Evolutionary conservation across 1,140 invertebrate genomes (phyloP).

Genomic region (Mylabris phalerata): DNA sequence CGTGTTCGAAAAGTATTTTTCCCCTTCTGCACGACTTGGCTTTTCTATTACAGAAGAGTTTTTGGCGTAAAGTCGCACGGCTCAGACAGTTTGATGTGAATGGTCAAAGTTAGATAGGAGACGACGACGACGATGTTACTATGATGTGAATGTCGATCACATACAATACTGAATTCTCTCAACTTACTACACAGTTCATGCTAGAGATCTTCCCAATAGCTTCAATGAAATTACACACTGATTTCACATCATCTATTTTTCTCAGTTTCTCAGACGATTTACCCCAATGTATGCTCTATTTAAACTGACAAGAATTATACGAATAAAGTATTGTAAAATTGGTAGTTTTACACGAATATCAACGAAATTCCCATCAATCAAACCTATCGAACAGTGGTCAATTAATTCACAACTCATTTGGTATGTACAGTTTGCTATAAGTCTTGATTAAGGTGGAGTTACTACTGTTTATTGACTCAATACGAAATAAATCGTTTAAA

Average conservation of each 20-base stretch:
- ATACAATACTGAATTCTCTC: background rate
- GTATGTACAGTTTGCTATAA: background rate
- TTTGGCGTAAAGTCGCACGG: conserved; percentile 1
- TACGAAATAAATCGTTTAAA: background rate
- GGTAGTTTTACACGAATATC: no score
- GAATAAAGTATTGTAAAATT: background rate
- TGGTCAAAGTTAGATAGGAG: conserved; percentile 25
- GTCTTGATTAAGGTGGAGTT: background rate
- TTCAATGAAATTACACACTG: conserved; percentile 25
- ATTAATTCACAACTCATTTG: no score
- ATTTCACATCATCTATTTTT: conserved; percentile 24
- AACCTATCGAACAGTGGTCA: no score
- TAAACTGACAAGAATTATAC: background rate
- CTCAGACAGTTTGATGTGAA: conserved; percentile 12
- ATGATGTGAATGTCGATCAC: conserved; percentile 23
- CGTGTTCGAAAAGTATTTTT: conserved; percentile 9
- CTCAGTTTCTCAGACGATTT: conserved; percentile 21
- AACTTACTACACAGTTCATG: conserved; percentile 9
- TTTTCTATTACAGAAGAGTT: conserved; percentile 13
- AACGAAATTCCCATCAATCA: no score
- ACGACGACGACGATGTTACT: background rate
- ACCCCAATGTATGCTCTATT: conserved; percentile 7
- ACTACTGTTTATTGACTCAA: background rate
- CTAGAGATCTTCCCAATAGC: conserved; percentile 18
- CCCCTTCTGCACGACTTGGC: conserved; percentile 6